phyloP scores from a whole-genome alignment of 2,113 vertebrate species.

The Hypocryptadius cinnamomeus region DNA sequence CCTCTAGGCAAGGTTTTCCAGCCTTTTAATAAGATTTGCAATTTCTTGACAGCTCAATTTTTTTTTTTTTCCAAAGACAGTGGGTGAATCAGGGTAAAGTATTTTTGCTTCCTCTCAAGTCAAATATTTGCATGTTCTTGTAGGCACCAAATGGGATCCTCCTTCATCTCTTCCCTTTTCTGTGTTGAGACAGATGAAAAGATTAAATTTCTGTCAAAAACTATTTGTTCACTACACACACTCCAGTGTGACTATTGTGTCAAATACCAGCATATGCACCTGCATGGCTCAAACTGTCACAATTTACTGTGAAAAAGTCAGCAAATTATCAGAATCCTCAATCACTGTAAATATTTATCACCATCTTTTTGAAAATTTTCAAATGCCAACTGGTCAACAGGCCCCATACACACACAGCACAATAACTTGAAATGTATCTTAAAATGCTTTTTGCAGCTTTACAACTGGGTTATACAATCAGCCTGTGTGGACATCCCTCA shows the following conservation, averaged over 20 bases:
- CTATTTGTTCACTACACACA: not conserved
- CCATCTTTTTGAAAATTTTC: not conserved
- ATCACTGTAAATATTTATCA: not conserved
- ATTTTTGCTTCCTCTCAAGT: not conserved
- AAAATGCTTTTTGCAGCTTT: not conserved
- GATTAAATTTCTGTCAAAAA: not conserved
- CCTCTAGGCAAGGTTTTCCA: conserved; percentile 21
- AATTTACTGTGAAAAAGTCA: not conserved
- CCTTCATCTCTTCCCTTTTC: not conserved
- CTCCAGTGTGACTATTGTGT: not conserved
- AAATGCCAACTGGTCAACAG: not conserved
- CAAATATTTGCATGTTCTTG: not conserved
- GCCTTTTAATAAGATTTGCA: not conserved
- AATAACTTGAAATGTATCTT: not conserved
- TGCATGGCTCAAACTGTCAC: not conserved
- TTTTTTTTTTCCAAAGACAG: not conserved
- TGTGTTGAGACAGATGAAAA: not conserved
- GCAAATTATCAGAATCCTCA: not conserved
- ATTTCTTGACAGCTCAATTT: not conserved
- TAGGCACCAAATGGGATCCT: not conserved
- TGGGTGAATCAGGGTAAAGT: not conserved
- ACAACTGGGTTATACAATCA: not conserved
- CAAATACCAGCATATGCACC: not conserved
- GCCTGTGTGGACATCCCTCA: not conserved
- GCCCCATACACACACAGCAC: not conserved